Base-by-base conservation (phyloP, 2,888 invertebrate genomes). In the Hemaris fuciformis region DNA sequence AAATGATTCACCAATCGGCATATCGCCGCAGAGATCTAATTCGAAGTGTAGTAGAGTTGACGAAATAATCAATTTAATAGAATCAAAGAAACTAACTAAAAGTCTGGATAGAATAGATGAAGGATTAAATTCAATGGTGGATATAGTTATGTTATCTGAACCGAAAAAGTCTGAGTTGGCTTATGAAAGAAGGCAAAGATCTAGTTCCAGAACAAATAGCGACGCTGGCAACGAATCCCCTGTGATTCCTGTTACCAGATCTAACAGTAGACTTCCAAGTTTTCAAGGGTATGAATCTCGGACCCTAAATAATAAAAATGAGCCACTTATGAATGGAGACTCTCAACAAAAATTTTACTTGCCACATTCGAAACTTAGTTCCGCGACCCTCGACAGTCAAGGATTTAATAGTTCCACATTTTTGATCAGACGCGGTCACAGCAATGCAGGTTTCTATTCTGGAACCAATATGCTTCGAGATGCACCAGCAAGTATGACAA, bases 61-160 rank as follows among this genome's bases (percentile, higher is more conserved):
- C 66, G 91, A 93, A 83, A 91, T 92, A 57, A 89, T 92, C 0
- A 94, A 89, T 53, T 87, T 94, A 27, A 88, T 94, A 57, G 94
- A 94, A 77, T 94, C 94, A 1, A 93, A 94, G 60, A 93, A 94
- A 59, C 81, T 95, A 46, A 95, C 96, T 0, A 97, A 97, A 84
- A 97, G 97, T 69, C 84, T 97, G 57, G 97, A 97, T 69, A 93
- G 96, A 62, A 95, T 97, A 45, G 96, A 96, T 76, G 94, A 94
- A 79, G 95, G 96, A 18, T 81, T 96, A 23, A 94, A 96, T 74
- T 93, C 95, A 0, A 94, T 96, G 93, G 94, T 96, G 0, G 95
- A 95, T 73, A 95, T 96, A 41, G 94, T 96, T 0, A 92, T 96
- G 66, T 93, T 94, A n/a, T 87, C 93, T 4, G 93, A 94, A 62